Percentiles rank a stretch among this genome's conserved stretches.
These are phyloP conservation scores for Eilema griseolum DNA, from an alignment of 2,888 invertebrate species.

Conservation along the genomic window DNA sequence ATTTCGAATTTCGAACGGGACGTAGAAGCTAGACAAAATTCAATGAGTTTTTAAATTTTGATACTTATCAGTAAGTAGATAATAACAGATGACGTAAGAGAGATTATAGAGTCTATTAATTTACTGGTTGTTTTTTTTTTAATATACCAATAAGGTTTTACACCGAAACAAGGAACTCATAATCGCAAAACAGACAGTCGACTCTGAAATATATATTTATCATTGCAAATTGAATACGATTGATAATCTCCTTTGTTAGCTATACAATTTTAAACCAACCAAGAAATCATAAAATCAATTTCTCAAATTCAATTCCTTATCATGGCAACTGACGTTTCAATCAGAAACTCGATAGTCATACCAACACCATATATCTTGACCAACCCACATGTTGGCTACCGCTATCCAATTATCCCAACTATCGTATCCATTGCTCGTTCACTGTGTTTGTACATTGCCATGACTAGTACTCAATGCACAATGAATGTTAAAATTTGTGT, in stretches of 20 bases:
- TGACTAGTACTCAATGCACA: slow-evolving; percentile 30
- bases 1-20: no score
- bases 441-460: slow-evolving; percentile 15
- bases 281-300: slow-evolving; percentile 48
- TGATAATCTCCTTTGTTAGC: slow-evolving; percentile 23
- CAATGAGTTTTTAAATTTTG: no score
- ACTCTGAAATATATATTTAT: not conserved
- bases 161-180: not conserved
- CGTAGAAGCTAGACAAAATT: no score
- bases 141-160: not conserved
- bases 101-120: no score
- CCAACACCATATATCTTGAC: slow-evolving; percentile 71
- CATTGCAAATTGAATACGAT: not conserved
- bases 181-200: not conserved
- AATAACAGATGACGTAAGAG: no score
- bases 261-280: slow-evolving; percentile 36
- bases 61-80: no score
- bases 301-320: slow-evolving; percentile 44
- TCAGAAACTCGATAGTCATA: slow-evolving; percentile 77
- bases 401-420: slow-evolving; percentile 45
- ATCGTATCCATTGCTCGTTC: slow-evolving; percentile 32
- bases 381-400: slow-evolving; percentile 53
- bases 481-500: slow-evolving; percentile 46
- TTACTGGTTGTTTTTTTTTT: no score
- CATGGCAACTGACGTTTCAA: slow-evolving; percentile 67